These are phyloP conservation scores for Avahi laniger DNA, from an alignment of 2,797 vertebrate species.

Conservation along the genomic window DNA sequence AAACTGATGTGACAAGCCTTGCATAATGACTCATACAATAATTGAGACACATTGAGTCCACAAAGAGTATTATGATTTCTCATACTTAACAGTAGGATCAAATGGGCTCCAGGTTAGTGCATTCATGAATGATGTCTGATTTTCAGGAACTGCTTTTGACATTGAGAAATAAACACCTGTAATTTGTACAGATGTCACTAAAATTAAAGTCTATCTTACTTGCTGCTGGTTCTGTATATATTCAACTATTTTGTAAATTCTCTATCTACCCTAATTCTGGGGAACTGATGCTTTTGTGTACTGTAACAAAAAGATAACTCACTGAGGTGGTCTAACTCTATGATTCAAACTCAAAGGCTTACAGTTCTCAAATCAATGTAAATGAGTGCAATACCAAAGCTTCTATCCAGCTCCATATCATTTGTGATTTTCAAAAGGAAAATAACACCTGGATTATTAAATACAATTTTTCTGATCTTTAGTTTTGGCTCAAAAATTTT, in stretches of 20 bases:
- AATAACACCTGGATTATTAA: not conserved
- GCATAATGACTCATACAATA: not conserved
- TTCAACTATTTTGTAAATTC: not conserved
- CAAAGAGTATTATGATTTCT: not conserved
- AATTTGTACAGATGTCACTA: not conserved
- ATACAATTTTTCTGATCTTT: not conserved
- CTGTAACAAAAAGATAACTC: not conserved
- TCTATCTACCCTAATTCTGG: not conserved
- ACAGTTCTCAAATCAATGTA: not conserved
- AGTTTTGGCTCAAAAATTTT: not conserved
- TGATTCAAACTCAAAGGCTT: not conserved
- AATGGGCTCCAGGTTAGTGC: not conserved
- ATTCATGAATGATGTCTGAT: not conserved
- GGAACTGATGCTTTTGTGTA: not conserved
- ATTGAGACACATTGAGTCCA: not conserved
- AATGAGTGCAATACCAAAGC: not conserved
- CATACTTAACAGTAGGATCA: not conserved
- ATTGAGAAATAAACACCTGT: not conserved
- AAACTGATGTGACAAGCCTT: not conserved
- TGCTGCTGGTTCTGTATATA: not conserved
- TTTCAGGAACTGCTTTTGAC: not conserved
- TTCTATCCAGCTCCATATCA: not conserved
- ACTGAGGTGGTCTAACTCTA: not conserved
- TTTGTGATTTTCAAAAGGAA: not conserved
- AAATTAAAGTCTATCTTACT: not conserved